These are phyloP conservation scores for Microtus richardsoni DNA, from an alignment of 2,113 vertebrate genomes.

Conservation along the genomic window DNA sequence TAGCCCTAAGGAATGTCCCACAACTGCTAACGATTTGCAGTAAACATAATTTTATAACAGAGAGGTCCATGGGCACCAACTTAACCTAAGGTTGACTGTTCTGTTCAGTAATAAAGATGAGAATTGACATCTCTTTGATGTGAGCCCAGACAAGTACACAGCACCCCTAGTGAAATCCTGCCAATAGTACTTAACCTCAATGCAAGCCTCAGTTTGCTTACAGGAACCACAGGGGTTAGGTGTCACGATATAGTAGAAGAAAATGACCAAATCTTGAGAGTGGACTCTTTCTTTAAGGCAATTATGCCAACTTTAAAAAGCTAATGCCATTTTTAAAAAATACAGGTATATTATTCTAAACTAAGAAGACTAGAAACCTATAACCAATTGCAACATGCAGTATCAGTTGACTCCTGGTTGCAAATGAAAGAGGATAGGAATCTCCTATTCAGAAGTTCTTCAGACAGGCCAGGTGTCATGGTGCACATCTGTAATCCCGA, in stretches of 20 bases:
- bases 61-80: not conserved
- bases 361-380: not conserved
- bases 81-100: slow-evolving; percentile 17
- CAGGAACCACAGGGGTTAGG: not conserved
- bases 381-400: not conserved
- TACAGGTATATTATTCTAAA: not conserved
- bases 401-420: not conserved
- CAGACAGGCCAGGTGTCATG: not conserved
- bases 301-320: slow-evolving; percentile 6
- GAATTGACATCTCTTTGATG: not conserved
- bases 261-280: slow-evolving; percentile 25
- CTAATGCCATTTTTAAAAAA: not conserved
- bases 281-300: not conserved
- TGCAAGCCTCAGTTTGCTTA: not conserved
- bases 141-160: not conserved
- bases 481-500: too few relatives aligned
- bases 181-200: slow-evolving; percentile 26
- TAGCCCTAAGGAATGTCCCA: not conserved
- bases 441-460: not conserved
- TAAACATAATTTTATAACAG: not conserved
- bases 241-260: not conserved
- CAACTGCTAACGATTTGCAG: not conserved
- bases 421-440: not conserved
- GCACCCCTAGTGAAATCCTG: slow-evolving; percentile 35
- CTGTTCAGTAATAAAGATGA: not conserved